A percentile compares a stretch with the other conserved stretches of the same genome.
Evolutionary conservation across 2,113 vertebrate species (phyloP).

Genomic region (Dromiciops gliroides): DNA sequence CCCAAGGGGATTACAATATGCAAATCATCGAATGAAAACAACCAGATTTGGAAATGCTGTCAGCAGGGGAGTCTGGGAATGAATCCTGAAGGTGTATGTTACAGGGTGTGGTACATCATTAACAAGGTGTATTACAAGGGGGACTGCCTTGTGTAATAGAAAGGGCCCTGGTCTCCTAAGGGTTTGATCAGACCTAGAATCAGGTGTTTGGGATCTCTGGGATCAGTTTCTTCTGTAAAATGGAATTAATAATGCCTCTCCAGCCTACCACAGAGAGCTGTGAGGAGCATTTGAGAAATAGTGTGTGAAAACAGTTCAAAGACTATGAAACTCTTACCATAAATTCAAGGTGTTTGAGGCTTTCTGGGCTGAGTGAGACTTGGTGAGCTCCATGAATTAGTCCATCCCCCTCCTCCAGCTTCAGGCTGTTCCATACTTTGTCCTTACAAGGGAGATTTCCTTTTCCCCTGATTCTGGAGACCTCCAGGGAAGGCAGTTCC

Average conservation of each 20-base stretch:
- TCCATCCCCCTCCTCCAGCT: neutral
- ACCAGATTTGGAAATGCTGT: neutral
- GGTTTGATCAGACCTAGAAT: neutral
- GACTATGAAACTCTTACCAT: neutral
- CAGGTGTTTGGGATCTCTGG: neutral
- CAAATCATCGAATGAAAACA: neutral
- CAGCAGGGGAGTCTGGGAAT: neutral
- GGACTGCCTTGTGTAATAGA: neutral
- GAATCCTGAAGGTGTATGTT: neutral
- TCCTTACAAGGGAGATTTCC: neutral
- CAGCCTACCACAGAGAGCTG: neutral
- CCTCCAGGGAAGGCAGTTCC: neutral
- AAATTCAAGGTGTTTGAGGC: neutral
- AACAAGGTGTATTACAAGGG: neutral
- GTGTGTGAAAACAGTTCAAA: neutral
- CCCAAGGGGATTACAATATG: neutral
- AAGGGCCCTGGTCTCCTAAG: neutral
- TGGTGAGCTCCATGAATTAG: neutral
- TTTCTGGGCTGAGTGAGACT: neutral
- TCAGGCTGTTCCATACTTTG: neutral
- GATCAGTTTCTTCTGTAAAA: neutral
- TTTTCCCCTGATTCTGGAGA: too few relatives aligned
- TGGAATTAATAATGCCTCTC: neutral
- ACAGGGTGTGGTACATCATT: neutral
- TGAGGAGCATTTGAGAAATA: neutral